Percentiles rank a stretch among this genome's conserved stretches.
phyloP scores from a whole-genome alignment of 2,113 vertebrate genomes.

The Dromas ardeola region DNA sequence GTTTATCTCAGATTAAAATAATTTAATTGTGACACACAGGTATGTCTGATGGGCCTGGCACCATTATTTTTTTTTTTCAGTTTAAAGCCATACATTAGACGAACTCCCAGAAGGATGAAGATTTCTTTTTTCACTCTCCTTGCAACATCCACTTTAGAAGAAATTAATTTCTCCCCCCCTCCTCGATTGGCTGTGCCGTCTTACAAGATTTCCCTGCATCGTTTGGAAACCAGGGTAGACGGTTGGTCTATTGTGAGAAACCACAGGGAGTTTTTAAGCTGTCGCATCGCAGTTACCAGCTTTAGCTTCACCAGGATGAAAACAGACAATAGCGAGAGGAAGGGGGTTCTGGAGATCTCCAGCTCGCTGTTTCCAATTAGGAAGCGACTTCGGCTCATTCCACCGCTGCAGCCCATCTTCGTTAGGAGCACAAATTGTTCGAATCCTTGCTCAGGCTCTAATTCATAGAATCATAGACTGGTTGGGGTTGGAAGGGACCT shows the following conservation, averaged over 20 bases:
- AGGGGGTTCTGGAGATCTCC: constrained; percentile 6
- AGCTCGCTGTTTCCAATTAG: constrained; percentile 20
- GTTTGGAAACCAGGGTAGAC: constrained; percentile 12
- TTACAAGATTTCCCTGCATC: background rate
- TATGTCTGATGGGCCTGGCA: background rate
- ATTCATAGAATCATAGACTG: background rate
- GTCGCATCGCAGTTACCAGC: background rate
- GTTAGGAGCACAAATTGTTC: background rate
- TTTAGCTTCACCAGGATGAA: constrained; percentile 33
- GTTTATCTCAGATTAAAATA: constrained; percentile 24
- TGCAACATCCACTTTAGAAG: constrained; percentile 6
- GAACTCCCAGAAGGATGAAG: background rate
- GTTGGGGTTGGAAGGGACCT: background rate
- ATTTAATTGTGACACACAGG: background rate
- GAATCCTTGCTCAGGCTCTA: accelerated
- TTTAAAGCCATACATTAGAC: background rate
- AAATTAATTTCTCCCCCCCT: constrained; percentile 45
- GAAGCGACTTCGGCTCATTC: background rate
- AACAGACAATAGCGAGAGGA: background rate
- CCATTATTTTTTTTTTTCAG: background rate
- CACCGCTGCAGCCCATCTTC: accelerated
- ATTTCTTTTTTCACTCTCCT: constrained; percentile 33
- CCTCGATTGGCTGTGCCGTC: constrained; percentile 9
- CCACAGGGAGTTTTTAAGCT: constrained; percentile 22
- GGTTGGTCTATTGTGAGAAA: constrained; percentile 37